Base-by-base conservation (phyloP, 2,888 invertebrate genomes). In the Thysanoteuthis rhombus region DNA sequence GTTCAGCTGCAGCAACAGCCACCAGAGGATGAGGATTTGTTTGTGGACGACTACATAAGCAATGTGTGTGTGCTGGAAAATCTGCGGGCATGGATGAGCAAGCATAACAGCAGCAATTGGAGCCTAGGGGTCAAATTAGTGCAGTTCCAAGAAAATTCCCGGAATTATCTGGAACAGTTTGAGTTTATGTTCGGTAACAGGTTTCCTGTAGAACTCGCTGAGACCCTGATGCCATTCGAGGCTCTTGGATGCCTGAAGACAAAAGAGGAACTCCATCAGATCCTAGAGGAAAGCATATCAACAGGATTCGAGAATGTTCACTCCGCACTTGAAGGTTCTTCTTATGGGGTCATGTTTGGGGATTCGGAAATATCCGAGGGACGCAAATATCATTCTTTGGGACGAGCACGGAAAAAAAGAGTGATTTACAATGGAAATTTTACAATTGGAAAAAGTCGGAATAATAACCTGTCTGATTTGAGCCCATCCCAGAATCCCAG, bases 61-160 rank as follows among this genome's bases (percentile, higher is more conserved):
- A 92, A 92, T 42, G 92, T 92, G 45, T 45, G 45, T n/a, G 45
- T 92, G 16, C 32, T 92, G 45, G 92, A 92, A 45, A 92, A 36
- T 40, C 92, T 92, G 8, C 40, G 45, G 1, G n/a, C n/a, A 19
- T 92, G 92, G 92, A 92, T 92, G 92, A 92, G 32, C 3, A 40
- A 92, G 10, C 42, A 92, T n/a, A 92, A 92, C 92, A 92, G 92
- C 32, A 92, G 92, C 42, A 92, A 92, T n/a, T 92, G 92, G 92
- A 92, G 92, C 40, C 92, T 92, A 32, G 92, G 92, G 39, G 32
- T 92, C n/a, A 92, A 92, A 39, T n/a, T 92, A 28, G 92, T 92
- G 32, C 92, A 92, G 45, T 92, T 92, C 12, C 92, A 92, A 42
- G 42, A 92, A 45, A 92, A 92, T 19, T 92, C 92, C 25, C 40